A percentile compares a stretch with the other conserved stretches of the same genome.
Conservation (phyloP, 2,113 vertebrate genomes). For the Ovibos moschatus region DNA sequence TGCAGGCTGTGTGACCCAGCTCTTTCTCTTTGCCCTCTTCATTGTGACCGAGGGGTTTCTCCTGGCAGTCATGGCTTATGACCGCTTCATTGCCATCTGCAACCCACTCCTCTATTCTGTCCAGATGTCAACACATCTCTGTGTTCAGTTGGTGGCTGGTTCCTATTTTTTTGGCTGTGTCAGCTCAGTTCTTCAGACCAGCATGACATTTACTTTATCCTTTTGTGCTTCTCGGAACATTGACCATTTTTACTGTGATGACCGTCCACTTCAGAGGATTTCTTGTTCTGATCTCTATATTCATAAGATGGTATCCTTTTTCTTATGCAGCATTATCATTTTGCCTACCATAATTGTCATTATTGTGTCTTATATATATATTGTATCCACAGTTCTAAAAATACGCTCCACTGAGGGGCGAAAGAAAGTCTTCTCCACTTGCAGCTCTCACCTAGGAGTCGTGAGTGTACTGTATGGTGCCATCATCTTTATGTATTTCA, state of each 20-base stretch:
- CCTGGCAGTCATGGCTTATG: constrained; percentile 65
- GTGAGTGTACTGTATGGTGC: constrained; percentile 49
- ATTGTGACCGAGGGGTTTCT: constrained; percentile 59
- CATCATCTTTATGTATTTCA: constrained; percentile 61
- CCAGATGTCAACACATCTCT: constrained; percentile 46
- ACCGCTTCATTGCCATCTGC: constrained; percentile 2
- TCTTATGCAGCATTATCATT: neutral
- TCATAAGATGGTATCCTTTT: constrained; percentile 39
- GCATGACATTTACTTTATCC: constrained; percentile 55
- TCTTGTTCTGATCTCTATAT: constrained; percentile 58
- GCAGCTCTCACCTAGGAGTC: neutral
- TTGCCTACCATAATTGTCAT: constrained; percentile 54
- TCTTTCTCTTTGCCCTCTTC: constrained; percentile 48
- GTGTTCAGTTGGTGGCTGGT: constrained; percentile 22
- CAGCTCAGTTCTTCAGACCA: constrained; percentile 47
- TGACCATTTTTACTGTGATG: constrained; percentile 73
- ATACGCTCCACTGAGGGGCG: neutral
- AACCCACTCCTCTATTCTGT: constrained; percentile 58
- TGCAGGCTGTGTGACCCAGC: constrained; percentile 43
- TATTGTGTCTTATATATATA: constrained; percentile 58
- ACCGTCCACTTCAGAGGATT: constrained; percentile 49
- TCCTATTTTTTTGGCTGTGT: constrained; percentile 54
- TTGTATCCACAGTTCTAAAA: neutral
- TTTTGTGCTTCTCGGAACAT: constrained; percentile 63
- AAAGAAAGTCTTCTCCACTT: neutral